A percentile compares a stretch with the other conserved stretches of the same genome.
phyloP scores from a whole-genome alignment of 2,113 vertebrate species.

The Romanogobio albipinnatus region DNA sequence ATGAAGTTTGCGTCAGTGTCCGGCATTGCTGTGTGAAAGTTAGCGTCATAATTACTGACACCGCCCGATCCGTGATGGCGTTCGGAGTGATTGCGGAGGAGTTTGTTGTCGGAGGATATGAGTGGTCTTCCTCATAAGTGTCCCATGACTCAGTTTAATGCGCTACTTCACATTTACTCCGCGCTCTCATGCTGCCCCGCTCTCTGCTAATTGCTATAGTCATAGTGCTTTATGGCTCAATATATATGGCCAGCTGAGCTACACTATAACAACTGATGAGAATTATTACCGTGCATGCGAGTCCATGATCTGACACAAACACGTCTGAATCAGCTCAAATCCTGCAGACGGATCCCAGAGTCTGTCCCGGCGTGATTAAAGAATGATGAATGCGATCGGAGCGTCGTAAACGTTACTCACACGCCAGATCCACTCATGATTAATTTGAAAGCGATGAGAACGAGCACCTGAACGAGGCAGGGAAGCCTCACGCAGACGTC shows the following conservation, averaged over 20 bases:
- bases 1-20: too few species aligned
- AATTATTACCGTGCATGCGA: conserved; percentile 55
- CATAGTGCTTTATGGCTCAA: conserved; percentile 90
- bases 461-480: conserved; percentile 98
- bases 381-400: conserved; percentile 84
- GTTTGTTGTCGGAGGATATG: background rate
- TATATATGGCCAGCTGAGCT: conserved; percentile 89
- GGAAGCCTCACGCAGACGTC: conserved; percentile 82
- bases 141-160: conserved; percentile 84
- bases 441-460: conserved; percentile 98
- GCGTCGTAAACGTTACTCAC: conserved; percentile 87
- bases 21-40: too few species aligned
- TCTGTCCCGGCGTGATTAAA: background rate
- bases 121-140: background rate
- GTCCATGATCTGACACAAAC: background rate
- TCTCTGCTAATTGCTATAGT: conserved; percentile 86
- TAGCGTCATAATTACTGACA: too few species aligned
- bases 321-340: background rate
- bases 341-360: background rate
- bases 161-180: conserved; percentile 82
- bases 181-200: background rate
- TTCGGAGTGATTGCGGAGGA: background rate
- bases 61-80: too few species aligned
- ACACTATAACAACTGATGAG: conserved; percentile 90
- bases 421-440: conserved; percentile 90